Base-by-base conservation (phyloP, 2,888 invertebrate species). In the Scaptodrosophila latifasciaeformis region DNA sequence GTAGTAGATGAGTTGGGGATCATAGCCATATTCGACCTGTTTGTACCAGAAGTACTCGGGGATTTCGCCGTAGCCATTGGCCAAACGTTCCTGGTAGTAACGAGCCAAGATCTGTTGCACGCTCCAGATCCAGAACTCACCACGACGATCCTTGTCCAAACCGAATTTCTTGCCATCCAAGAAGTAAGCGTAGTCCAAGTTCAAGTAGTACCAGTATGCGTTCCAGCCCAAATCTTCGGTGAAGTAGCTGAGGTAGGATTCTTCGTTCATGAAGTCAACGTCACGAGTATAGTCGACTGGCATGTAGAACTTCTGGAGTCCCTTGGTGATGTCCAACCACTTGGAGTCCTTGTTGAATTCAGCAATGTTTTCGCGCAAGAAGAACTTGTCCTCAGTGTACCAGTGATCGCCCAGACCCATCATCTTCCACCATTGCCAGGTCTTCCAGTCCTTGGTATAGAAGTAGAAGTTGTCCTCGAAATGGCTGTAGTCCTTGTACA, bases 171-270 rank as follows among this genome's bases (percentile, higher is more conserved):
- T 86, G 49, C 89, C 88, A 43, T 88, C 87, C 82, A 91, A 86
- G 90, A 91, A 91, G 88, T 90, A 91, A 31, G 92, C 91, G 75
- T 88, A 88, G 54, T 89, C 88, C 59, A 88, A 80, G 74, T 91
- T 89, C 86, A 90, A 89, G 84, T 89, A 90, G 84, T 89, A 90
- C 87, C 92, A 92, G 85, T 88, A 91, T 0, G 89, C 79, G 84
- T 91, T 92, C 72, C 91, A 86, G 55, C 91, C 92, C 66, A 92
- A 87, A 75, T 92, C 92, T 79, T 92, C 92, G 27, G 90, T 91
- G 85, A 92, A 91, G 85, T 92, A 92, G 30, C 90, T 87, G 52
- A 92, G 67, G 54, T 88, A 88, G 71, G 88, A 88, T 69, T 92
- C 91, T 1, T 87, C 79, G 65, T 90, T 89, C 64, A 87, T 88